Base-by-base conservation (phyloP, 1,140 invertebrate species). In the Pteromalus puparum region DNA sequence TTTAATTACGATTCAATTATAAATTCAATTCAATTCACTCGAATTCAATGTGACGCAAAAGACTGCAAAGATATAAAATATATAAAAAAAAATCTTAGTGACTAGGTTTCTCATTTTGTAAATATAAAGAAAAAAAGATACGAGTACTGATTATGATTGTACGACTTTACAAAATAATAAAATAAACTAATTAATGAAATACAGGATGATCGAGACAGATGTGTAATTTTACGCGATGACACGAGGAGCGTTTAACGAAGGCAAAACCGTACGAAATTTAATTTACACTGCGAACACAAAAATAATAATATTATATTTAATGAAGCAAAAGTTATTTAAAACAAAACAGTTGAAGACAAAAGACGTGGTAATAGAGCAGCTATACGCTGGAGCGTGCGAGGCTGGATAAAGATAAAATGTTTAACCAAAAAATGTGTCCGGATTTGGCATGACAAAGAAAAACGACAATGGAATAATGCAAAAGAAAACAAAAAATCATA, bases 81-180 rank as follows among this genome's bases (percentile, higher is more conserved):
- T 81, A 76, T 82, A 7, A 48, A 48, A 87, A 86, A 84, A 70
- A 78, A 86, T 87, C 42, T 87, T 89, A 88, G 87, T 83, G 79
- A 78, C 82, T 87, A 89, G 84, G 85, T 88, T 88, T 88, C 87
- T 87, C 85, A 87, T 88, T 88, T 87, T 87, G 87, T 88, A 88
- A 85, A 88, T 88, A 89, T 85, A 81, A 86, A 86, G 28, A 84
- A 88, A 86, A 72, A 46, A 68, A 67, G 18, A 86, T 78, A 70
- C 34, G 53, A 81, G 68, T 72, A 81, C 68, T 72, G 28, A 78
- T 84, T 72, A 73, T 74, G 48, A 46, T 84, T 84, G 38, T 84
- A 80, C 77, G 34, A 73, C 21, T 48, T 72, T 48, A 46, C n/a
- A 48, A 76, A 68, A 28, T 18, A 65, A 76, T 68, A 68, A 30